A percentile compares a stretch with the other conserved stretches of the same genome.
These are phyloP conservation scores for Caretta caretta DNA, from an alignment of 2,113 vertebrate genomes.

Conservation along the genomic window DNA sequence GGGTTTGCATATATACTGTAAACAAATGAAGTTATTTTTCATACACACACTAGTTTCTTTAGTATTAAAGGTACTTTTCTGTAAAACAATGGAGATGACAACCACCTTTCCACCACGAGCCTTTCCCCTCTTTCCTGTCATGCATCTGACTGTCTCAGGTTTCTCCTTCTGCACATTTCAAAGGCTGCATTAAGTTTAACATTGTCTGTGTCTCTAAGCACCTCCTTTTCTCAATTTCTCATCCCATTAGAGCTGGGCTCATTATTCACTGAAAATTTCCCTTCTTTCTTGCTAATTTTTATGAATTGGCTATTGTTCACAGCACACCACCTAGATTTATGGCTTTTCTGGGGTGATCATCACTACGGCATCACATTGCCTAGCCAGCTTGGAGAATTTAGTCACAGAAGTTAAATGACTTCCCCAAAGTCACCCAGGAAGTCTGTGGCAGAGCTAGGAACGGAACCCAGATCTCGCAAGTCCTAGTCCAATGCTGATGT, in stretches of 20 bases:
- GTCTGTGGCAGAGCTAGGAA: background rate
- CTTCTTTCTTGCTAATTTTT: background rate
- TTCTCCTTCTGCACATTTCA: background rate
- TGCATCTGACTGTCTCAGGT: background rate
- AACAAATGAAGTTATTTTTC: background rate
- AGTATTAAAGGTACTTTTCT: background rate
- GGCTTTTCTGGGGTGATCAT: background rate
- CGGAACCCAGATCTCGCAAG: background rate
- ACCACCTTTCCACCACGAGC: background rate
- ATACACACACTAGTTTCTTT: background rate
- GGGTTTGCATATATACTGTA: accelerated
- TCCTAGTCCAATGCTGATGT: background rate
- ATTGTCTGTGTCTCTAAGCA: background rate
- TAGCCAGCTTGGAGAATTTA: background rate
- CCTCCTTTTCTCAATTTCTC: background rate
- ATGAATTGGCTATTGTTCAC: background rate
- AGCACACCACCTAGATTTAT: background rate
- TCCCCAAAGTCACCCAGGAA: background rate
- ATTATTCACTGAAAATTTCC: background rate
- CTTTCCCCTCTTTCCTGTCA: background rate
- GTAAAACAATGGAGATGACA: background rate
- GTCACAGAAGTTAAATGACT: background rate
- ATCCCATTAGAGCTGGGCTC: background rate
- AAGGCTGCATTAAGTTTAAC: background rate
- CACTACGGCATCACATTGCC: background rate